Percentiles rank a stretch among this genome's conserved stretches.
phyloP scores from a whole-genome alignment of 2,888 invertebrate species.

The Harpagoxenus sublaevis region DNA sequence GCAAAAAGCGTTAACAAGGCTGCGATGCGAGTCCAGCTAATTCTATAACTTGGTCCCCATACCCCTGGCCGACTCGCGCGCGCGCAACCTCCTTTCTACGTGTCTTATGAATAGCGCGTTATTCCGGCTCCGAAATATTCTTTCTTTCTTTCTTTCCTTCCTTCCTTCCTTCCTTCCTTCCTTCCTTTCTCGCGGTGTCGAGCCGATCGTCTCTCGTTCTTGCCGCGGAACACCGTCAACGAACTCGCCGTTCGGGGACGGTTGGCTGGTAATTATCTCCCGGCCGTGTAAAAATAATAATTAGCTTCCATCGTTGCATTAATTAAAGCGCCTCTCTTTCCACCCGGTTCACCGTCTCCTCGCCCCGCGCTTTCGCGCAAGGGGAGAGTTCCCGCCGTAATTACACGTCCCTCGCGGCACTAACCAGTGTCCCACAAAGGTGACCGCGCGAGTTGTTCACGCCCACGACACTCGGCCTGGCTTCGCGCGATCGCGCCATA shows the following conservation, averaged over 20 bases:
- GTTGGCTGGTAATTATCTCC: slow-evolving; percentile 81
- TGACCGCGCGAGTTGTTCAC: slow-evolving; percentile 63
- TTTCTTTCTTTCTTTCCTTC: slow-evolving; percentile 6
- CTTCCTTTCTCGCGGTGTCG: slow-evolving; percentile 12
- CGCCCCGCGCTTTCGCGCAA: slow-evolving; percentile 30
- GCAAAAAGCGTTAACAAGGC: slow-evolving; percentile 82
- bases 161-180: slow-evolving; percentile 13
- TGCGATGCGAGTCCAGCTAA: slow-evolving; percentile 69
- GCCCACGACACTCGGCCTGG: slow-evolving; percentile 63
- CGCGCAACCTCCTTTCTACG: background rate
- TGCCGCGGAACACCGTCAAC: slow-evolving; percentile 39
- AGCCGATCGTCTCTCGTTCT: slow-evolving; percentile 33
- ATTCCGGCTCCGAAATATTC: slow-evolving; percentile 31
- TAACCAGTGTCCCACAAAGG: slow-evolving; percentile 72
- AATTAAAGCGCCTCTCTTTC: slow-evolving; percentile 74
- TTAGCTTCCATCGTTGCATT: slow-evolving; percentile 82
- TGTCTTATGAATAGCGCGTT: slow-evolving; percentile 16
- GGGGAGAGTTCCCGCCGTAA: slow-evolving; percentile 62
- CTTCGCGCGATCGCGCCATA: slow-evolving; percentile 15
- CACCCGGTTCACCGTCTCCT: slow-evolving; percentile 22
- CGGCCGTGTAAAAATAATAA: slow-evolving; percentile 83
- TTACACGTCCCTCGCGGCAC: slow-evolving; percentile 71
- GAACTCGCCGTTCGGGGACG: slow-evolving; percentile 57
- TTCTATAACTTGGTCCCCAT: slow-evolving; percentile 66
- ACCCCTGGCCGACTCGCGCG: background rate